Evolutionary conservation across 2,113 vertebrate species (phyloP).

Genomic region (Dipodomys ordii): DNA sequence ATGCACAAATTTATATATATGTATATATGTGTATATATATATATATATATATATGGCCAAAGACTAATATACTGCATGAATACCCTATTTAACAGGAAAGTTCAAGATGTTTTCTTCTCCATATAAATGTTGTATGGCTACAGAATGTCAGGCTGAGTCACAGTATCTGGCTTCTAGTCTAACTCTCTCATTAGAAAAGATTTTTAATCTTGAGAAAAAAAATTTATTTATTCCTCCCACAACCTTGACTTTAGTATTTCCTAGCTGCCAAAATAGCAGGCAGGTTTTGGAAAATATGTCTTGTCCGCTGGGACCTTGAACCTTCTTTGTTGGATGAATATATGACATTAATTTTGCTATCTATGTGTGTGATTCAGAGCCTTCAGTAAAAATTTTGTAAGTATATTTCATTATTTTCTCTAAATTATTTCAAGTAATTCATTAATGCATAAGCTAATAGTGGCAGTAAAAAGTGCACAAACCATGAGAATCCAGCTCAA

Average conservation of each 20-base stretch:
- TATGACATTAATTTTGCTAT: background rate
- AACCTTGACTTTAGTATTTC: background rate
- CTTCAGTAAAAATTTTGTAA: background rate
- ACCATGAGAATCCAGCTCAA: background rate
- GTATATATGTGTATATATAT: background rate
- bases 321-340: background rate
- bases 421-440: background rate
- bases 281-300: background rate
- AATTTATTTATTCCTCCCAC: background rate
- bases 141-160: background rate
- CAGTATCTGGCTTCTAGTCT: background rate
- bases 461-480: background rate
- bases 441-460: background rate
- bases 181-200: background rate
- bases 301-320: background rate
- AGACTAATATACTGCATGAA: slow-evolving; percentile 18
- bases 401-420: slow-evolving; percentile 14
- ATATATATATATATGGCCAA: background rate
- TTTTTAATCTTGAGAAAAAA: background rate
- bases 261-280: background rate
- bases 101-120: slow-evolving; percentile 46
- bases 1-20: background rate
- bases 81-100: slow-evolving; percentile 21
- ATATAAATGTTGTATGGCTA: slow-evolving; percentile 5
- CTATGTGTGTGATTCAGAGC: background rate